These are phyloP conservation scores for Coelogynopora nodosa DNA, from an alignment of 2,888 invertebrate genomes.

Conservation along the genomic window DNA sequence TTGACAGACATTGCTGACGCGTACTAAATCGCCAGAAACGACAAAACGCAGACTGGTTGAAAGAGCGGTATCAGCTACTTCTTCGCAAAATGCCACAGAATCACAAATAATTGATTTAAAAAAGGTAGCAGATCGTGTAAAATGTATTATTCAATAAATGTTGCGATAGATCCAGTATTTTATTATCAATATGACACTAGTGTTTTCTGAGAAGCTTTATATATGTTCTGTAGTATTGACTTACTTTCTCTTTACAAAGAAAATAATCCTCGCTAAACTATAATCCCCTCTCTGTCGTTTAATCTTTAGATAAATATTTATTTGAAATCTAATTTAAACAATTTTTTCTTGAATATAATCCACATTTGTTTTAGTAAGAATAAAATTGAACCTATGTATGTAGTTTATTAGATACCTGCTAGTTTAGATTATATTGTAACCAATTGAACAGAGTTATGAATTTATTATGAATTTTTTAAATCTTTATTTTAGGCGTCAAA, in stretches of 20 bases:
- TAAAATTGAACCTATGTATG: neutral
- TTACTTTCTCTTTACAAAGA: neutral
- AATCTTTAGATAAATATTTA: neutral
- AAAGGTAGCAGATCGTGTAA: neutral
- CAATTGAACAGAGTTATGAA: neutral
- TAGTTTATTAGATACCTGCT: neutral
- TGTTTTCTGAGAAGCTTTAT: neutral
- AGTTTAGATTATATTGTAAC: neutral
- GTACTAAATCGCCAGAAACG: too few species aligned
- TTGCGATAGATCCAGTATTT: neutral
- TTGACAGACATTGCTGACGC: too few species aligned
- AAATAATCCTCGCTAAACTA: neutral
- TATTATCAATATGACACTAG: neutral
- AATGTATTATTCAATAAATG: neutral
- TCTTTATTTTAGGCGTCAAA: neutral
- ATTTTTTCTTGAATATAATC: neutral
- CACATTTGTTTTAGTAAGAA: neutral
- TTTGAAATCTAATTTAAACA: neutral
- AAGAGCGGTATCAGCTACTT: neutral
- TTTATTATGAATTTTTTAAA: neutral
- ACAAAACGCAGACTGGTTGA: neutral
- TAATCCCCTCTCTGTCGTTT: neutral
- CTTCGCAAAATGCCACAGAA: neutral
- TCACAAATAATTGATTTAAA: neutral
- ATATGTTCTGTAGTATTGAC: neutral